Evolutionary conservation across 2,888 invertebrate species (phyloP).

Genomic region (Folsomia candida): DNA sequence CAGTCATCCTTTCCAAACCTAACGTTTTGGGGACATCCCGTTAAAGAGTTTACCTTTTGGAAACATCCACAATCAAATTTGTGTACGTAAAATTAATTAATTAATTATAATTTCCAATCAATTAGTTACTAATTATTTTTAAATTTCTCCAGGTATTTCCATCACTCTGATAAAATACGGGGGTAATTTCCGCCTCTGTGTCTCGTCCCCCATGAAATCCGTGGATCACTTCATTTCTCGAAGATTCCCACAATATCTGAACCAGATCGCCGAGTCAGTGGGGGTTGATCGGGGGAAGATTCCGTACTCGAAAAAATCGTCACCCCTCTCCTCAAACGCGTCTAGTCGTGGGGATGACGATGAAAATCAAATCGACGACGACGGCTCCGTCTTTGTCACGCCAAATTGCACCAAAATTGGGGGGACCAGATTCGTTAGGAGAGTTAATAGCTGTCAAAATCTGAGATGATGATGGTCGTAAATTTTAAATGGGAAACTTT

Average conservation of each 20-base stretch:
- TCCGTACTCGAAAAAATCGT: constrained; percentile 9
- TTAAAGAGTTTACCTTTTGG: constrained; percentile 14
- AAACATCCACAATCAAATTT: background rate
- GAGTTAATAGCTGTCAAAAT: too few relatives aligned
- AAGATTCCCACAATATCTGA: constrained; percentile 9
- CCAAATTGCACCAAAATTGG: too few relatives aligned
- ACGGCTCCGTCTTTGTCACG: background rate
- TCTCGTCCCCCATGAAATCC: constrained; percentile 12
- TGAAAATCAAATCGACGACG: too few relatives aligned
- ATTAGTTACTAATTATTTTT: background rate
- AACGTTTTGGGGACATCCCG: constrained; percentile 10
- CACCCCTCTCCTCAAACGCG: background rate
- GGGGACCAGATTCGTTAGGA: too few relatives aligned
- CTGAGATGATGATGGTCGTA: too few relatives aligned
- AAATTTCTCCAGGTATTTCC: background rate
- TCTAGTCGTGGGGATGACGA: background rate
- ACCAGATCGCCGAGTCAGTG: constrained; percentile 1
- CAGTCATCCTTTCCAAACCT: constrained; percentile 6
- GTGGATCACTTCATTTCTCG: constrained; percentile 2
- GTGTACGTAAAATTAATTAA: too few relatives aligned
- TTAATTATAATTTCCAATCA: background rate
- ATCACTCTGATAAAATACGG: constrained; percentile 8
- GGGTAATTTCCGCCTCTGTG: background rate
- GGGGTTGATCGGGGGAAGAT: constrained; percentile 2
- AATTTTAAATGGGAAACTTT: too few relatives aligned